Base-by-base conservation (phyloP, 2,113 vertebrate genomes). In the Dicentrarchus labrax region DNA sequence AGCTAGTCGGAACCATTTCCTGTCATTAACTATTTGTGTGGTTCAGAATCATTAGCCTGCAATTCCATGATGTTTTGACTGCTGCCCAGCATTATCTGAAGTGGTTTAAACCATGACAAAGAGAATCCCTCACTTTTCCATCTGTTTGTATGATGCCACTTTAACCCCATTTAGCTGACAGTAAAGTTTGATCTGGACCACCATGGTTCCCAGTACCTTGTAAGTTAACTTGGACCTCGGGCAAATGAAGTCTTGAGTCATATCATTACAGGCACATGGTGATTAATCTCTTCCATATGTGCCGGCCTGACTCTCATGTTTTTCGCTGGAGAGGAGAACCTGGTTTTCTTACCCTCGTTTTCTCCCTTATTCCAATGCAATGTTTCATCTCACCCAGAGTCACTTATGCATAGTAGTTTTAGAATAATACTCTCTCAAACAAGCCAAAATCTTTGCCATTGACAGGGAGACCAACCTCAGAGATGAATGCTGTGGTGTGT, bases 241-340 rank as follows among this genome's bases (percentile, higher is more conserved):
- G 22, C 59, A 66, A 61, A 84, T 65, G 19, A 45, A 17, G n/a
- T 22, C 53, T 51, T 36, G 2, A 22, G 8, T 74, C 70, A 45
- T 22, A 24, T 19, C 22, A 2, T 53, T 72, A 73, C 17, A 72
- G 38, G 2, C 19, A 21, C 66, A 22, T 6, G 13, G 24, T 0
- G 17, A 51, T 67, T 78, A 74, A 89, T 88, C 16, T 74, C 47
- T 83, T 88, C 82, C 92, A 84, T 88, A 4, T 89, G 85, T 62
- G 66, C 57, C 21, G 77, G 2, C 0, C 15, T 64, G 62, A 67
- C 64, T 61, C 85, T 74, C 5, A 74, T 81, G 75, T 74, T 87
- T 85, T 59, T 77, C 7, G 0, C 41, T 80, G 60, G 50, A 62
- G 82, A 72, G 78, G 12, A 6, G 2, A 51, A 8, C 10, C 19